Base-by-base conservation (phyloP, 2,113 vertebrate genomes). In the Odontesthes bonariensis region DNA sequence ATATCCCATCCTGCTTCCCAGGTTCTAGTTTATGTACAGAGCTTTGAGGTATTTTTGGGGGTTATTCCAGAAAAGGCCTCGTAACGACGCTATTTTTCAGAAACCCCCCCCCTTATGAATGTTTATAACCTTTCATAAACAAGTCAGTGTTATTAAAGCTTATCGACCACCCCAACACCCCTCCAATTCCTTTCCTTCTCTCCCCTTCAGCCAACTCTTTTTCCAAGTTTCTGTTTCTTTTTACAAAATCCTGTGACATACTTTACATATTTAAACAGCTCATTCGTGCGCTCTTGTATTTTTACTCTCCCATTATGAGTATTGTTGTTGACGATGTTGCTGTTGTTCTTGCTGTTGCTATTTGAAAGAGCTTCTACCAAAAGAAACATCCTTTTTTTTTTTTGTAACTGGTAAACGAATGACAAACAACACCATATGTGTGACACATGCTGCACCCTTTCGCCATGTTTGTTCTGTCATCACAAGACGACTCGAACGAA, bases 321-420 rank as follows among this genome's bases (percentile, higher is more conserved):
- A 84, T 92, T 81, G 88, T 92, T 79, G 89, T 89, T 46, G 88
- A 92, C 77, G 73, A 87, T 89, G 89, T 94, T 83, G 86, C 89
- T 81, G 88, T 85, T 57, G 87, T 93, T 92, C 77, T 92, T 80
- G 81, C 84, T 59, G 83, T 91, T 83, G 89, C 81, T 86, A 85
- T 92, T 84, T 70, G 82, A 92, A 86, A 85, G 79, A 94, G 93
- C 91, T 94, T 94, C 88, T 92, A 94, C 93, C 93, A 95, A 94
- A 93, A 89, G 86, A 92, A 86, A 92, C 83, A 40, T 84, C 86
- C 83, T 82, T 89, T 87, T 87, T n/a, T n/a, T 82, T 89, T 87
- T 59, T 87, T 88, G 64, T 87, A 84, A 82, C 20, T 8, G 51
- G 23, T n/a, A 78, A 85, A 61, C 74, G 44, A n/a, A 72, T 74